Base-by-base conservation (phyloP, 2,888 invertebrate species). In the Colostygia pectinataria region DNA sequence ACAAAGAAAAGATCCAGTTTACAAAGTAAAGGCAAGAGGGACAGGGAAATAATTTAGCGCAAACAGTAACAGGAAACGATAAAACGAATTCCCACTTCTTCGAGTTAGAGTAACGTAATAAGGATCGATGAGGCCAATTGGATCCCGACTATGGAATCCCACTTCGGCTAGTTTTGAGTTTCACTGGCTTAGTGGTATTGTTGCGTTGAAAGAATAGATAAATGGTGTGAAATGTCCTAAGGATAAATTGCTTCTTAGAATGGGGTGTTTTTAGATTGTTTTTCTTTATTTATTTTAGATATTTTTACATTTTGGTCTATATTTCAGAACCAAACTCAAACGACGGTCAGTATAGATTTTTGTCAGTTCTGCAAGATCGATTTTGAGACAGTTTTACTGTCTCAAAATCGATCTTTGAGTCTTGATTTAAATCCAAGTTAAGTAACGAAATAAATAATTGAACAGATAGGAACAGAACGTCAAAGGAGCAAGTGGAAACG, bases 121-220 rank as follows among this genome's bases (percentile, higher is more conserved):
- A 69, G 66, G 59, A 66, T 72, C 63, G 65, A 65, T 61, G 63
- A 59, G 65, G 67, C 62, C 71, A 71, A 74, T 77, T 68, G 66
- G 65, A 67, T 64, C 53, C 44, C 58, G 53, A 56, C 60, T 49
- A 55, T 52, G 44, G 55, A 46, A 52, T 53, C 49, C 41, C 36
- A 45, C 45, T 41, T 44, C 9, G 37, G 41, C 41, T 51, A 51
- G 51, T 51, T 51, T 51, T 42, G 36, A 48, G 44, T 52, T 55
- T 46, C 48, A 46, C 38, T 41, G 27, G 10, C 33, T 37, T 41
- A 41, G 36, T 18, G 34, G 25, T 34, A 31, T 28, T 28, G 39
- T 29, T 24, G 33, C 23, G 23, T 23, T 34, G 8, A 25, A 33
- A 33, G 20, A 12, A 13, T 24, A 14, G 9, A 34, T 36, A 46